phyloP scores from a whole-genome alignment of 1,140 invertebrate genomes.

The Littorina saxatilis region DNA sequence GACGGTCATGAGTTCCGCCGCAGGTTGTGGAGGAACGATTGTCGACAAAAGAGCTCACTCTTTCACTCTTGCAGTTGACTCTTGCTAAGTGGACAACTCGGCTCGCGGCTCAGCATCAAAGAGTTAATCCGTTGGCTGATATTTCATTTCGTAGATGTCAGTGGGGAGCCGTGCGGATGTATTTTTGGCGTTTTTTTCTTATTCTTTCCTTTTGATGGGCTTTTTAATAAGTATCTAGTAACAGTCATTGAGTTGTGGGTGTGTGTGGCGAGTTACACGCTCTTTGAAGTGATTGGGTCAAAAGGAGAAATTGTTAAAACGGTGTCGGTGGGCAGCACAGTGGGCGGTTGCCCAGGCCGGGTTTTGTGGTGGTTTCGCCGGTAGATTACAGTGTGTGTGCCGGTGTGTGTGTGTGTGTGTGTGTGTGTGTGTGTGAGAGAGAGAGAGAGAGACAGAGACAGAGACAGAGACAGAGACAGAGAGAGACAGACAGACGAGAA shows the following conservation, averaged over 20 bases:
- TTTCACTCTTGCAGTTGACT: not conserved
- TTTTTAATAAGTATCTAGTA: constrained; percentile 24
- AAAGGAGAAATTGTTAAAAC: constrained; percentile 11
- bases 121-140: constrained; percentile 19
- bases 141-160: constrained; percentile 27
- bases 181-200: not conserved
- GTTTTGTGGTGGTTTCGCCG: too few species aligned
- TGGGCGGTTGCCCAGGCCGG: not conserved
- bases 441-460: not conserved
- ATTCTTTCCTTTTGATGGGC: constrained; percentile 4
- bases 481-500: not conserved
- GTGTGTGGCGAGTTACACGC: not conserved
- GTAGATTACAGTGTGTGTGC: not conserved
- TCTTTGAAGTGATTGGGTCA: constrained; percentile 19
- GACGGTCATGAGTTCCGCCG: not conserved
- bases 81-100: not conserved
- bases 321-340: constrained; percentile 10
- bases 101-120: constrained; percentile 17
- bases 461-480: not conserved
- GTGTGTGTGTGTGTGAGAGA: not conserved
- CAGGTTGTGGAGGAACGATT: not conserved
- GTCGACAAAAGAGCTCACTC: not conserved
- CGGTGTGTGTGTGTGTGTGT: too few species aligned
- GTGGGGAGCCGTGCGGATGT: not conserved
- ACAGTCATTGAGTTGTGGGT: not conserved